A percentile compares a stretch with the other conserved stretches of the same genome.
phyloP scores from a whole-genome alignment of 2,113 vertebrate species.

The Circaetus gallicus region DNA sequence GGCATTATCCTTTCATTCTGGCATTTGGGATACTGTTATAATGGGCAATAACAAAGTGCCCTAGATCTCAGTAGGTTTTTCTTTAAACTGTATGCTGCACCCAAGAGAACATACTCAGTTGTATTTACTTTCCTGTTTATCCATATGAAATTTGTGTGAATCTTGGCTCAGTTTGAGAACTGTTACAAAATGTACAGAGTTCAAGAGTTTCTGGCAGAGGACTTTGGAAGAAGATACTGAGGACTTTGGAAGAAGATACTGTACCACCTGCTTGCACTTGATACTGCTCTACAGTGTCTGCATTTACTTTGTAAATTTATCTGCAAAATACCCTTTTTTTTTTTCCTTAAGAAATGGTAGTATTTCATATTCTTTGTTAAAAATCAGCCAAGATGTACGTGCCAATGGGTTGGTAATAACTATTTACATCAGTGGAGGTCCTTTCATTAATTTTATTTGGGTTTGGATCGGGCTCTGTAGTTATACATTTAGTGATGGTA shows the following conservation, averaged over 20 bases:
- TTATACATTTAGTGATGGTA: neutral
- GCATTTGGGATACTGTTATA: neutral
- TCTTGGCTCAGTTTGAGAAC: neutral
- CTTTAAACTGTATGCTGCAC: neutral
- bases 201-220: neutral
- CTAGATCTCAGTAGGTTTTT: neutral
- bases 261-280: neutral
- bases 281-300: neutral
- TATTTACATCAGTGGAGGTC: neutral
- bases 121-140: slow-evolving; percentile 13
- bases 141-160: neutral
- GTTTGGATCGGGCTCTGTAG: neutral
- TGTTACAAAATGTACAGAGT: neutral
- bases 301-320: neutral
- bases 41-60: neutral
- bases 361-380: neutral
- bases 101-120: neutral
- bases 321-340: neutral
- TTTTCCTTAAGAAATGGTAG: neutral
- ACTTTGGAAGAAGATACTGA: neutral
- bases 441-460: neutral
- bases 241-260: neutral
- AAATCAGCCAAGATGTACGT: neutral
- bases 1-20: neutral
- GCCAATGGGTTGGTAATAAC: neutral